Evolutionary conservation across 2,797 vertebrate genomes (phyloP), one percentile per base, ranked within the genome.

Genomic region (Geotrypetes seraphini): DNA sequence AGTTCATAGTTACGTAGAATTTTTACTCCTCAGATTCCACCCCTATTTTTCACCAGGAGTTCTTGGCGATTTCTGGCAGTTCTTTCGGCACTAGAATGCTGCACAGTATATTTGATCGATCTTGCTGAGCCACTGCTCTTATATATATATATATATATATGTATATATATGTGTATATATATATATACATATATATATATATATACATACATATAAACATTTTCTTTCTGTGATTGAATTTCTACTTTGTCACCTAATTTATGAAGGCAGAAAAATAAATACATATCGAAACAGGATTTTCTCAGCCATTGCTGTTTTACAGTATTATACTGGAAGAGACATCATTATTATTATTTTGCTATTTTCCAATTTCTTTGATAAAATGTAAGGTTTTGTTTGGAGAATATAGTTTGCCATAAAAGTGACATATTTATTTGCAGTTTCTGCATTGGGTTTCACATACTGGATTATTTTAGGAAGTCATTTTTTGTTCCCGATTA

Each of bases 81-180:
- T 66, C 63, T 64, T 47, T 71, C 56, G 60, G 63, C 66, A 55
- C 53, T 88, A 86, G 83, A 81, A 85, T 89, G 83, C 86, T 89
- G 79, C 89, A 84, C 86, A 69, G 75, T 84, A 85, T 79, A 82
- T 89, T 90, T 88, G 84, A 80, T 89, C 80, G 72, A 80, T 89
- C 65, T 71, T 30, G 45, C 57, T 65, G 66, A 77, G 60, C 65
- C 66, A 68, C 50, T 61, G 54, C 69, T 74, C 63, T 70, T 50
- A 84, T 50, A 70, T 63, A 61, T 71, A 50, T 22, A 85, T 51
- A 69, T 61, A 63, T 69, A 71, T n/a, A n/a, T n/a, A n/a, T n/a
- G n/a, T n/a, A n/a, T n/a, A n/a, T n/a, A n/a, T n/a, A n/a, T n/a
- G n/a, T n/a, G n/a, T n/a, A n/a, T 50, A 84, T 50, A 70, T 63